Percentiles rank a stretch among this genome's conserved stretches.
Evolutionary conservation across 1,140 invertebrate genomes (phyloP).

Genomic region (Microplitis demolitor): DNA sequence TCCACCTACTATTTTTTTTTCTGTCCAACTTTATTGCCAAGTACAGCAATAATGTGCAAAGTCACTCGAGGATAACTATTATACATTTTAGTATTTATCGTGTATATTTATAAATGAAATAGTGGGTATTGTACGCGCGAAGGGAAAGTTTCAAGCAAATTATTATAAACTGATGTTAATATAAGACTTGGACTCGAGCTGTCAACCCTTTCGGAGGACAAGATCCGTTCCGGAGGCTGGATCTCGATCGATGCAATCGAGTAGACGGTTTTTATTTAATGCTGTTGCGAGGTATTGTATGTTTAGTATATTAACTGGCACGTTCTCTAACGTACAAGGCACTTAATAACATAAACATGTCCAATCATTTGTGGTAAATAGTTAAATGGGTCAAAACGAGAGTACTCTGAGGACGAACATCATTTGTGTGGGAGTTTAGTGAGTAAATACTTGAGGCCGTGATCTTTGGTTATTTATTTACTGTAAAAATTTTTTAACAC

Average conservation of each 20-base stretch:
- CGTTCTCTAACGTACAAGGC: neutral
- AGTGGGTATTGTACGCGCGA: constrained; percentile 1
- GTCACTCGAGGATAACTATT: too few relatives aligned
- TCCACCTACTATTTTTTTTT: neutral
- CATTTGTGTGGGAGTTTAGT: constrained; percentile 1
- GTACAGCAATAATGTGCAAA: too few relatives aligned
- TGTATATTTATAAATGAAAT: neutral
- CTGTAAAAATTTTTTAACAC: too few relatives aligned
- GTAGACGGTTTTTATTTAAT: too few relatives aligned
- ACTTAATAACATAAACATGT: constrained; percentile 1
- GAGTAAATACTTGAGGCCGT: neutral
- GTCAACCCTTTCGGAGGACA: constrained; percentile 17
- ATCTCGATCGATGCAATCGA: neutral
- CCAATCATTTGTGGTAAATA: neutral
- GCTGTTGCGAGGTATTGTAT: neutral
- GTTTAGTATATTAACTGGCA: constrained; percentile 2
- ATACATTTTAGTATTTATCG: neutral
- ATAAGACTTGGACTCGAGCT: neutral
- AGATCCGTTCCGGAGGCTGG: constrained; percentile 9
- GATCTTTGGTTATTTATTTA: neutral
- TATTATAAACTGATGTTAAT: too few relatives aligned
- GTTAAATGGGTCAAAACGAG: constrained; percentile 5
- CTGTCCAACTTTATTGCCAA: too few relatives aligned
- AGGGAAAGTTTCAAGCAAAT: neutral
- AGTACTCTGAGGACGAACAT: neutral